Base-by-base conservation (phyloP, 2,113 vertebrate genomes). In the Aegithalos caudatus region DNA sequence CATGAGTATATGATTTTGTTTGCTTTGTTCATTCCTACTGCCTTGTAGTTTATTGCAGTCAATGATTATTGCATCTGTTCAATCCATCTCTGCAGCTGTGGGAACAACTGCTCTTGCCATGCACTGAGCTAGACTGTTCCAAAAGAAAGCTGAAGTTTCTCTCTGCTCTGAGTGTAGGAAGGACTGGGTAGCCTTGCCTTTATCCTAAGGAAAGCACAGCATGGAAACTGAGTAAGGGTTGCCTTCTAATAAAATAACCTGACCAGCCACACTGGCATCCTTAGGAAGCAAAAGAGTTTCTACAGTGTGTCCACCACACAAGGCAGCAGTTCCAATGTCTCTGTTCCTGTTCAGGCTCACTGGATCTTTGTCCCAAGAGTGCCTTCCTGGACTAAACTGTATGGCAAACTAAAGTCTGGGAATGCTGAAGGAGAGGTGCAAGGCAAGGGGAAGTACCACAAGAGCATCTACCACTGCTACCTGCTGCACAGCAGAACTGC, bases 1-100 rank as follows among this genome's bases (percentile, higher is more conserved):
- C 78, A 91, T 80, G 78, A 94, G 58, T 53, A 6, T 81, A 37
- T 80, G 38, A 81, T 92, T 94, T 85, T 2, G 0, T 96, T 95
- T 94, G 79, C 71, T 82, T 92, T 90, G 80, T 69, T 95, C 70
- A 80, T 91, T 79, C 58, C 71, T 66, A 42, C 48, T 92, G 12
- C 14, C 27, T 69, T 76, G 89, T 87, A 95, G 61, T 85, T 94
- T 33, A 70, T 57, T 92, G 86, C 70, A 91, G 84, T 65, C 66
- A 57, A 19, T 85, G 81, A 82, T 87, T 61, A 72, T 82, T 8
- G 2, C 16, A 28, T 70, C 84, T 82, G 48, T 77, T 65, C 38
- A 25, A 62, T 76, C 48, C 42, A 4, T 47, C 81, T 76, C 94
- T 71, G 86, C 65, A 76, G 74, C 20, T 23, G 62, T 67, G 53